A percentile compares a stretch with the other conserved stretches of the same genome.
These are phyloP conservation scores for Trissolcus japonicus DNA, from an alignment of 2,888 invertebrate species.

Conservation along the genomic window DNA sequence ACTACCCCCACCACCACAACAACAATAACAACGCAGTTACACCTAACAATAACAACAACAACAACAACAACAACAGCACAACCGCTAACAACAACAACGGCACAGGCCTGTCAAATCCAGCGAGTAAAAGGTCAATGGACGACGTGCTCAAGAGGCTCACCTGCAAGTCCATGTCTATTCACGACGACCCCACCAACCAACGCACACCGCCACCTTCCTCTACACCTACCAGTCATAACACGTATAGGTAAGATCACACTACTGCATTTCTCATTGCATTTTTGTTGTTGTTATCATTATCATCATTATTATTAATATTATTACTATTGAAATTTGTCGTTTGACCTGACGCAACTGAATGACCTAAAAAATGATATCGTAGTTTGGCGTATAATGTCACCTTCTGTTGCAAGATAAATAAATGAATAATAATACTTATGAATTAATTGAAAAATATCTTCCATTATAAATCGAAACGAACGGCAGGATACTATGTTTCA, in stretches of 20 bases:
- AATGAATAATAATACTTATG: background rate
- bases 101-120: slow-evolving; percentile 78
- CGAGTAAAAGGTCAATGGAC: slow-evolving; percentile 90
- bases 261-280: too few species aligned
- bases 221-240: slow-evolving; percentile 73
- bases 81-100: slow-evolving; percentile 77
- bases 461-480: slow-evolving; percentile 9
- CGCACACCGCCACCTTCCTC: slow-evolving; percentile 78
- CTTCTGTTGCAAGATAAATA: background rate
- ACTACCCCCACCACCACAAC: slow-evolving; percentile 78
- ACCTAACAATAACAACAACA: slow-evolving; percentile 78
- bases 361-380: slow-evolving; percentile 41
- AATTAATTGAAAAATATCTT: background rate
- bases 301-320: background rate
- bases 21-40: slow-evolving; percentile 78
- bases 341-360: slow-evolving; percentile 4
- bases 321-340: too few species aligned
- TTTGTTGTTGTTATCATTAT: background rate
- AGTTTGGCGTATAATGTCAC: background rate
- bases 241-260: slow-evolving; percentile 71
- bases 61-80: slow-evolving; percentile 79
- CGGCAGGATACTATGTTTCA: slow-evolving; percentile 15
- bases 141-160: slow-evolving; percentile 91
- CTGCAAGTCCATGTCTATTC: slow-evolving; percentile 86
- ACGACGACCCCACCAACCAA: slow-evolving; percentile 84